Base-by-base conservation (phyloP, 2,888 invertebrate species). In the Apotomis capreana region DNA sequence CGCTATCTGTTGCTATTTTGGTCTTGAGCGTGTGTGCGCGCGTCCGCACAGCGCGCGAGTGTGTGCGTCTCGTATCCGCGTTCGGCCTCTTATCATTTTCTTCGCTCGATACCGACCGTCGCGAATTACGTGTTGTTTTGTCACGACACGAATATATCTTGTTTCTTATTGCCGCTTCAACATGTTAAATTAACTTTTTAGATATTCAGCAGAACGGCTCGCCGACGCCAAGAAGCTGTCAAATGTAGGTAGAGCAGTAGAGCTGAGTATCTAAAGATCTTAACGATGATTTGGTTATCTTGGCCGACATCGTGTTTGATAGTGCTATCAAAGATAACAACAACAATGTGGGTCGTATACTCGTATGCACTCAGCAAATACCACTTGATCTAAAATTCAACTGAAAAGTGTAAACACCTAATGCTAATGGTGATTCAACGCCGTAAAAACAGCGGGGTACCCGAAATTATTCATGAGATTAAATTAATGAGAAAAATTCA, bases 1-100 rank as follows among this genome's bases (percentile, higher is more conserved):
- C 89, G 90, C 89, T 92, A 92, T 92, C 91, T 83, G 87, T 79
- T 84, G 86, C 91, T 92, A 92, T 92, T 92, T 92, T 85, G 75
- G 88, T 87, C 82, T 74, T 70, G 67, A 54, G 63, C 77, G 85
- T 85, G 83, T 87, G 87, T 77, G 87, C 79, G 84, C 75, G 79
- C 77, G 79, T 86, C 76, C 75, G 75, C 77, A 83, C 77, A 73
- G 75, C 74, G 71, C 67, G 74, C 73, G 58, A 64, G 61, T 80
- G 87, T 88, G 84, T 86, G 89, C 76, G 81, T 81, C 76, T 79
- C 81, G 89, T 89, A 89, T 91, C 91, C 91, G 90, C 87, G 87
- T 91, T 87, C 83, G 81, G 78, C 80, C 81, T 86, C 85, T 91
- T 91, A 92, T 92, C 90, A 88, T 89, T 87, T 86, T 88, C 85